Base-by-base conservation (phyloP, 2,797 vertebrate species). In the Lepus townsendii region DNA sequence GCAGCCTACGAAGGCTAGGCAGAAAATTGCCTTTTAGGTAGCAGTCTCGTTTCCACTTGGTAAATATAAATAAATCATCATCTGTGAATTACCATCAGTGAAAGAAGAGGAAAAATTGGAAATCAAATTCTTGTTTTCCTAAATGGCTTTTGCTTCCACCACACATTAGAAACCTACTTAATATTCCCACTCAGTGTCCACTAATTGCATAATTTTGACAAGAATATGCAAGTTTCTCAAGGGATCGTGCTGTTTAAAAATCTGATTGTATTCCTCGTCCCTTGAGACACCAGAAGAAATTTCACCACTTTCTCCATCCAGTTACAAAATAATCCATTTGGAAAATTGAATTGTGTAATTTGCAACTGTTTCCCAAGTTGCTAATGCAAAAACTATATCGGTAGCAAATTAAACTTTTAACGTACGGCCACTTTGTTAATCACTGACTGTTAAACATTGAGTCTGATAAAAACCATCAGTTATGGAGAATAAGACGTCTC, bases 261-360 rank as follows among this genome's bases (percentile, higher is more conserved):
- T 97, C 95, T 1, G 0, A n/a, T 97, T 96, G 86, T 83, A 86
- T 97, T 97, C 93, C 95, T 98, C 91, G 88, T 95, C 88, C 91
- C 63, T 96, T 92, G 97, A 93, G 97, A 96, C 93, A 87, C 85
- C 85, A 96, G 95, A 90, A 97, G 96, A 97, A 80, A 96, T 97
- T 97, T 97, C 79, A 97, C 24, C 17, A 66, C 65, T 95, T 92
- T 96, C 96, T 96, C 96, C 80, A 50, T 88, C 95, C 96, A 93
- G 84, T 97, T 97, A 63, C 83, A 97, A 96, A 98, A 96, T 93
- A 98, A 97, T 97, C 95, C 96, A 84, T 96, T 98, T 97, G 95
- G 97, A 98, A 98, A 98, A 98, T 97, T 96, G 97, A 97, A 97
- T 96, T 97, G 93, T 97, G 92, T 94, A 77, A 93, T 94, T 97